These are phyloP conservation scores for Clitarchus hookeri DNA, from an alignment of 2,888 invertebrate species.

Conservation along the genomic window DNA sequence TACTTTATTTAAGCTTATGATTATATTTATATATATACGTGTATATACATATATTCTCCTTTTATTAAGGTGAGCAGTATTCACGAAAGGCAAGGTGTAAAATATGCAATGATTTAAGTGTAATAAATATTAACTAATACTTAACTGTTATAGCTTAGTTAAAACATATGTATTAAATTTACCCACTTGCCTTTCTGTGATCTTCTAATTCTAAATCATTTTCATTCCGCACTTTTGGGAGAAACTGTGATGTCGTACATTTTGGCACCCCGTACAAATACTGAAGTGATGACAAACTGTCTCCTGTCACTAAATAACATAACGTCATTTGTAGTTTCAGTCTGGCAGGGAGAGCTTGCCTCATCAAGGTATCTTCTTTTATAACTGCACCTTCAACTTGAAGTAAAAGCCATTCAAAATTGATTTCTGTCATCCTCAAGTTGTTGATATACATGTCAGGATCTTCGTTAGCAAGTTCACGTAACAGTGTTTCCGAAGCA, in stretches of 20 bases:
- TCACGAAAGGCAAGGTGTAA: too few relatives aligned
- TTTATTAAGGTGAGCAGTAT: too few relatives aligned
- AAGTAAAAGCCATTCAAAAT: background rate
- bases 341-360: background rate
- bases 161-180: too few relatives aligned
- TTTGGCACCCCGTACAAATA: background rate
- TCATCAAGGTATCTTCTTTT: background rate
- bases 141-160: too few relatives aligned
- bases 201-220: background rate
- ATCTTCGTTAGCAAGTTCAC: background rate
- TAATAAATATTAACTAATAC: too few relatives aligned
- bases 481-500: background rate
- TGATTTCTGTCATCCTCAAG: background rate
- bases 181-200: too few relatives aligned
- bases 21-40: too few relatives aligned
- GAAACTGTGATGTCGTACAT: background rate
- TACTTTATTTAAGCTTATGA: too few relatives aligned
- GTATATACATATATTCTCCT: too few relatives aligned
- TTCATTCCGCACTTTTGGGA: background rate
- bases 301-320: background rate
- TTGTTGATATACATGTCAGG: background rate
- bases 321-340: too few relatives aligned
- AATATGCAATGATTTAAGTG: too few relatives aligned
- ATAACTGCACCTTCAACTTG: background rate
- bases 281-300: background rate